Base-by-base conservation (phyloP, 2,797 vertebrate species). In the Alauda arvensis region DNA sequence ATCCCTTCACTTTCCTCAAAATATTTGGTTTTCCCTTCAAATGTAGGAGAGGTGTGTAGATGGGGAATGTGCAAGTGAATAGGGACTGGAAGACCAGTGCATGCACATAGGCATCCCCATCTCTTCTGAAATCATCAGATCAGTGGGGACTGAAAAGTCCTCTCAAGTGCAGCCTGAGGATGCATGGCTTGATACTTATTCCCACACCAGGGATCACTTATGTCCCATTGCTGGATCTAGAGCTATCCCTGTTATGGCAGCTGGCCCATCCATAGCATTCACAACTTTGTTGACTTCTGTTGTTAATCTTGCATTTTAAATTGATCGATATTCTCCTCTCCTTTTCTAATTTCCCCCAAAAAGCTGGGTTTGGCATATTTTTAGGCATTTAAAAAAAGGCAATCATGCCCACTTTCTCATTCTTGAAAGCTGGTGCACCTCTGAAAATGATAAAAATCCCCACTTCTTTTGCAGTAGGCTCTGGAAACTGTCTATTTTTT, bases 351-450 rank as follows among this genome's bases (percentile, higher is more conserved):
- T 57, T 48, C 5, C 17, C 9, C 2, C 1, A 2, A 28, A 37
- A 68, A 74, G 12, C 48, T 69, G 40, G 1, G 57, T 83, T 71
- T 29, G 31, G 39, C 10, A 8, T 85, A 45, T 31, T 71, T 87
- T 78, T 51, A 52, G 48, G 18, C 25, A 23, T 74, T 66, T 51
- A 2, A 43, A 78, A 43, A 59, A 48, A 43, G 26, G 23, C 21
- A 26, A 0, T 83, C 3, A 7, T n/a, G 6, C 9, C 26, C 2
- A 24, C 14, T 86, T 82, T 13, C 28, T 87, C 0, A 0, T 71
- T 67, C 18, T 43, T 85, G 56, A 87, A 80, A 70, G 17, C 70
- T 45, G 25, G 8, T 43, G 15, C 24, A 12, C 21, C 23, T 62
- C n/a, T 70, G 57, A 48, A 82, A 77, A 20, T 33, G 39, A 3